Evolutionary conservation across 2,888 invertebrate species (phyloP), one percentile per base, ranked within the genome.

Genomic region (Hyposoter didymator): DNA sequence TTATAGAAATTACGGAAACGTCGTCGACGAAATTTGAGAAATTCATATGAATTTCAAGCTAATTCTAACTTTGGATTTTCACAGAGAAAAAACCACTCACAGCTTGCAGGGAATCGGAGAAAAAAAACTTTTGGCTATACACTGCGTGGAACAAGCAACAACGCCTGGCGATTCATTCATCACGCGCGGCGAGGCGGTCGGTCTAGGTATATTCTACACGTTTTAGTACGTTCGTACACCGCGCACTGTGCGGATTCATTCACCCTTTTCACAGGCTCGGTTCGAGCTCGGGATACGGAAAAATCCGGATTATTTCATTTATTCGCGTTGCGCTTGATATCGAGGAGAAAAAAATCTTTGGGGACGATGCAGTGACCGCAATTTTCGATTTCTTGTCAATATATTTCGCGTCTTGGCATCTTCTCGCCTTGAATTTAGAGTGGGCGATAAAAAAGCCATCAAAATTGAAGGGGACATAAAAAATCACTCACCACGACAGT

Each of bases 401-500:
- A 47, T 17, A 59, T 32, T 45, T 59, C 8, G 7, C 1, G 45
- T 32, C 73, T 17, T n/a, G 10, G 3, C 0, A 59, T 55, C 43
- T 52, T 43, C 39, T n/a, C 17, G 35, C 66, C 5, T 35, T 52
- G 4, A 17, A 19, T 5, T 49, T 12, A 1, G 32, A 70, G 0
- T 10, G n/a, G 14, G 6, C 14, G 12, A 62, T 49, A 35, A 43
- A 62, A 70, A 45, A 39, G 19, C 45, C 8, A 14, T 1, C 0
- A 47, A 59, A 8, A 47, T 66, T 2, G 22, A 8, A 39, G 12
- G 43, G 14, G 19, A 35, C 17, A 62, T 73, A 66, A 75, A 43
- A 62, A 78, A 78, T 88, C 90, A 90, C 91, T 91, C 91, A 82
- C 91, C 92, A 92, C 92, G 89, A 89, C 88, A 92, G 93, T 92